Conservation (phyloP, 2,888 invertebrate species). For the Myathropa florea region DNA sequence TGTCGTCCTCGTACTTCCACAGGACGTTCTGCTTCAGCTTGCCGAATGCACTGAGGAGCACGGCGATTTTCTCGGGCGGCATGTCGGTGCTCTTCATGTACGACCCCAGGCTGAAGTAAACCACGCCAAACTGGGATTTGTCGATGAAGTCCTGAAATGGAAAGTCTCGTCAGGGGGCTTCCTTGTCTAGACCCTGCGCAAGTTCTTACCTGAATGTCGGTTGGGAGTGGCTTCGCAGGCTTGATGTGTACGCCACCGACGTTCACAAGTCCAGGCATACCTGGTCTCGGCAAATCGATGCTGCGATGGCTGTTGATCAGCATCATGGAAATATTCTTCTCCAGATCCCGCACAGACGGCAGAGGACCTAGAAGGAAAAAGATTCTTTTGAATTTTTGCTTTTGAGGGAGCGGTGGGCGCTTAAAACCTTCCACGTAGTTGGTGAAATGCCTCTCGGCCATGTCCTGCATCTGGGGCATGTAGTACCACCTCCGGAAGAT, state of each 20-base stretch:
- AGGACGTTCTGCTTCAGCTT: slow-evolving; percentile 81
- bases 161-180: background rate
- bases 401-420: background rate
- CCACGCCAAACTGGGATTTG: slow-evolving; percentile 79
- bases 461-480: slow-evolving; percentile 78
- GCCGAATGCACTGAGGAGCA: slow-evolving; percentile 80
- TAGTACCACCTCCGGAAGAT: slow-evolving; percentile 77
- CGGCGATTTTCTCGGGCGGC: slow-evolving; percentile 78
- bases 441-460: slow-evolving; percentile 78
- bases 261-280: slow-evolving; percentile 78
- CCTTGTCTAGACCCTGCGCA: background rate
- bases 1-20: slow-evolving; percentile 82
- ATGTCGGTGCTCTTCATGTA: slow-evolving; percentile 80
- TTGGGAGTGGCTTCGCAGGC: slow-evolving; percentile 76
- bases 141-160: slow-evolving; percentile 77
- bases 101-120: slow-evolving; percentile 82
- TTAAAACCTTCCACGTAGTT: slow-evolving; percentile 73
- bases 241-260: slow-evolving; percentile 80
- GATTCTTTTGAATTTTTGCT: background rate
- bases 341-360: slow-evolving; percentile 80
- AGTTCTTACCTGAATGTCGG: slow-evolving; percentile 74
- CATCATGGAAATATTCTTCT: slow-evolving; percentile 81
- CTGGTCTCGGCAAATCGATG: slow-evolving; percentile 81
- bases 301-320: slow-evolving; percentile 82
- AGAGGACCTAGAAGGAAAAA: slow-evolving; percentile 74